These are phyloP conservation scores for Nothura maculosa DNA, from an alignment of 2,797 vertebrate species.

Conservation along the genomic window DNA sequence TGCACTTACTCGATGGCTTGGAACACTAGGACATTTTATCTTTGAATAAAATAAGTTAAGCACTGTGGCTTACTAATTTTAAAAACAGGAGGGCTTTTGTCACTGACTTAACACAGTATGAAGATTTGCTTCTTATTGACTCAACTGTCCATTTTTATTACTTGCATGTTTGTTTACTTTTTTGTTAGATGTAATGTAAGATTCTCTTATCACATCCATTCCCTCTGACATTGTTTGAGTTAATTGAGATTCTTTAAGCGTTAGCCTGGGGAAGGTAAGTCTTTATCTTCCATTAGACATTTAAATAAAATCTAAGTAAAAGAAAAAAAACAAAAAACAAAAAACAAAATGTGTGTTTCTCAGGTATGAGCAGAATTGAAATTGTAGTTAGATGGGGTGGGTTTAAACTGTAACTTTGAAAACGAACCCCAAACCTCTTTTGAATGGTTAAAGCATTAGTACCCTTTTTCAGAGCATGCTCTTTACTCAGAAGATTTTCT, in stretches of 20 bases:
- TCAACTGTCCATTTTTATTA: constrained; percentile 92
- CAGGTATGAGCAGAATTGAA: constrained; percentile 86
- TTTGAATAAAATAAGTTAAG: constrained; percentile 61
- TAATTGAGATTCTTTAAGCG: constrained; percentile 93
- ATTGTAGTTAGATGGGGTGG: constrained; percentile 61
- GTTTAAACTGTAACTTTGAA: constrained; percentile 57
- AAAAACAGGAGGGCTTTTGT: constrained; percentile 60
- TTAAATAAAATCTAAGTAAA: constrained; percentile 79
- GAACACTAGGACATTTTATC: constrained; percentile 44
- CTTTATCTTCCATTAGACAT: constrained; percentile 94
- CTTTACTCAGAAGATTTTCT: constrained; percentile 28
- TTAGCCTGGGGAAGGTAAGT: constrained; percentile 99
- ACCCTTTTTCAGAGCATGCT: constrained; percentile 70
- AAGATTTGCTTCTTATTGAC: constrained; percentile 94
- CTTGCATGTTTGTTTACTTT: constrained; percentile 96
- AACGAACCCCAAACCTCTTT: constrained; percentile 49
- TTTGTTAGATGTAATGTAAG: constrained; percentile 93
- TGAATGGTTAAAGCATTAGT: constrained; percentile 72
- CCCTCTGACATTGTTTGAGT: constrained; percentile 92
- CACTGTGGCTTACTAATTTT: constrained; percentile 53
- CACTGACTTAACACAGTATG: constrained; percentile 95
- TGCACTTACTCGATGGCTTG: constrained; percentile 33
- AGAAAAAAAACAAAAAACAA: background rate
- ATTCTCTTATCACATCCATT: constrained; percentile 93
- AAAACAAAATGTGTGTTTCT: constrained; percentile 89